Percentiles rank a stretch among this genome's conserved stretches.
phyloP scores from a whole-genome alignment of 2,113 vertebrate genomes.

The Neolamprologus toae region DNA sequence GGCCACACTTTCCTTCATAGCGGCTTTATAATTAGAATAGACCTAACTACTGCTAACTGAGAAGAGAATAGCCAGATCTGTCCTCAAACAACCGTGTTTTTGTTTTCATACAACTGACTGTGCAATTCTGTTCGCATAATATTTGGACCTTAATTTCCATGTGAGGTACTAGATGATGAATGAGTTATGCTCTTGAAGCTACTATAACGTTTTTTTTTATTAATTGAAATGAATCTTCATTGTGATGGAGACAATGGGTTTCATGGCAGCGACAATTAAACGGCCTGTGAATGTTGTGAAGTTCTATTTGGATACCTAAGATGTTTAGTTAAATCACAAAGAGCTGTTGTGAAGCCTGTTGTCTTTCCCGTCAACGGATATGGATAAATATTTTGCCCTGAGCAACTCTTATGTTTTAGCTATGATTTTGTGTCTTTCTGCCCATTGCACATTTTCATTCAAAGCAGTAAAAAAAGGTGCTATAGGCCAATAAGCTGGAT shows the following conservation, averaged over 20 bases:
- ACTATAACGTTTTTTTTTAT: neutral
- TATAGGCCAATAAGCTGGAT: constrained; percentile 35
- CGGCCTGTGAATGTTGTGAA: constrained; percentile 34
- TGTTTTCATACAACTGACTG: constrained; percentile 24
- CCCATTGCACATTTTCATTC: constrained; percentile 44
- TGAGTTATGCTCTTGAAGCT: neutral
- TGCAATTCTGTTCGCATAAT: constrained; percentile 34
- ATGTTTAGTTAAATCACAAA: constrained; percentile 3
- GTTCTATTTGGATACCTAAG: constrained; percentile 20
- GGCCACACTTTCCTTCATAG: constrained; percentile 30
- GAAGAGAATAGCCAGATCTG: constrained; percentile 21
- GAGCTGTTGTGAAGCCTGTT: neutral
- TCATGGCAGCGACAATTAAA: constrained; percentile 16
- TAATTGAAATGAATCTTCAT: neutral
- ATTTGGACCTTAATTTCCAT: constrained; percentile 27
- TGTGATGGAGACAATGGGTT: neutral
- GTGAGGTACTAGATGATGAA: constrained; percentile 24
- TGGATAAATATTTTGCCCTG: neutral
- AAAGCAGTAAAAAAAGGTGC: constrained; percentile 22
- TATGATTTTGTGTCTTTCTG: constrained; percentile 1
- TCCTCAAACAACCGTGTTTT: constrained; percentile 11
- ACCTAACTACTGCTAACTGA: constrained; percentile 20
- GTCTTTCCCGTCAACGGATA: neutral
- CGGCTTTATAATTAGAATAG: constrained; percentile 31
- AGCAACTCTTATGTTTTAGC: neutral